phyloP scores from a whole-genome alignment of 1,140 invertebrate species.

The Hypothenemus hampei region DNA sequence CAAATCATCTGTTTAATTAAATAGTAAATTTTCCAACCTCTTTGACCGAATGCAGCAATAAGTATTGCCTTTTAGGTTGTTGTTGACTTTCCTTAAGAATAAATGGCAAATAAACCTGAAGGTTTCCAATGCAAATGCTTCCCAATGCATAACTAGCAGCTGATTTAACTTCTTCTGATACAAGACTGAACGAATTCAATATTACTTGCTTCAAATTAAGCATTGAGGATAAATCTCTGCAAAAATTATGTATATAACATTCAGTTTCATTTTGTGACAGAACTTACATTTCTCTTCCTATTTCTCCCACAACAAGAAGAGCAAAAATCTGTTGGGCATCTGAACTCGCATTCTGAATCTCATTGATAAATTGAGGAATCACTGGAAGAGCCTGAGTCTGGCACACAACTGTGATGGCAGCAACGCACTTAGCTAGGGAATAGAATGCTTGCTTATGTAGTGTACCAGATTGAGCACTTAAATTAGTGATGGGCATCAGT shows the following conservation, averaged over 20 bases:
- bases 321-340: conserved; percentile 90
- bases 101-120: conserved; percentile 90
- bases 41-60: conserved; percentile 93
- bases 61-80: conserved; percentile 91
- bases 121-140: conserved; percentile 91
- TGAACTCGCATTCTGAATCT: conserved; percentile 66
- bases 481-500: conserved; percentile 43
- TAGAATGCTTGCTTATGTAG: conserved; percentile 78
- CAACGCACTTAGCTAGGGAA: conserved; percentile 92
- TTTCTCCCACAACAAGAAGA: conserved; percentile 91
- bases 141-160: conserved; percentile 95
- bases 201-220: conserved; percentile 68
- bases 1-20: conserved; percentile 6
- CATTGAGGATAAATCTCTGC: conserved; percentile 81
- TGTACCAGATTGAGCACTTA: conserved; percentile 23
- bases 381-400: conserved; percentile 70
- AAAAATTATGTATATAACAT: conserved; percentile 21
- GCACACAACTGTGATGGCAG: conserved; percentile 79
- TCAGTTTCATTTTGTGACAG: not conserved
- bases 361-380: conserved; percentile 79
- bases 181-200: conserved; percentile 68
- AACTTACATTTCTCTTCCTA: conserved; percentile 82
- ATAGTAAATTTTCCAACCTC: conserved; percentile 59
- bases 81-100: conserved; percentile 90
- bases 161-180: conserved; percentile 86